Base-by-base conservation (phyloP, 92 coral and sea anemone genomes). In the Zoanthus sansibaricus region DNA sequence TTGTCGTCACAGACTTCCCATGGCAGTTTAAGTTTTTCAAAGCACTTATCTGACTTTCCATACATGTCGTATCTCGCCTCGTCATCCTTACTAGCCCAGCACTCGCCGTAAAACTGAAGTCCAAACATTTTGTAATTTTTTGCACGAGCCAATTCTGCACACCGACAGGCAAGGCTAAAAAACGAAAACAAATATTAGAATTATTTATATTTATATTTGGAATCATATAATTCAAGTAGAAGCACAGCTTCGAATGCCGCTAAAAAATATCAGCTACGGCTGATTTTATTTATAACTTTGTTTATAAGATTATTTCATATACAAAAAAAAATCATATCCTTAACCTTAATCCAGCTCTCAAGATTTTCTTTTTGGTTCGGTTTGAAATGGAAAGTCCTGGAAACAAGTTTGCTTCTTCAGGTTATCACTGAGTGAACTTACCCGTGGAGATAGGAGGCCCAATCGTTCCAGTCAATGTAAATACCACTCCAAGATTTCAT, bases 71-170 rank as follows among this genome's bases (percentile, higher is more conserved):
- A 54, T 54, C 82, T 54, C 14, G 52, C 52, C 67, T 20, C 18
- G 18, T 76, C 82, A 6, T 76, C 82, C 2, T 47, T 21, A 7
- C 67, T 67, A 1, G 67, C 67, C 82, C 82, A 76, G 47, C 82
- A 76, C 47, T 76, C 82, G 11, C 82, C 82, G 44, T 76, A 76
- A 54, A 76, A 76, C 47, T 76, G 82, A 49, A 76, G 82, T 76
- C 68, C 82, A 25, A 76, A 76, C 82, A 76, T 4, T 0, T 25
- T 76, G 62, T 76, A 76, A 3, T 20, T 6, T 25, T 76, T 54
- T 0, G 82, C 67, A 54, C 82, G 82, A 5, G 82, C 82, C 18
- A 54, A 5, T 54, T 76, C 82, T 56, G 82, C 82, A 32, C 82
- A 76, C 54, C 82, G 82, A 54, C 82, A 76, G 48, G 82, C 82